phyloP scores from a whole-genome alignment of 2,888 invertebrate species.

The Biston stratarius region DNA sequence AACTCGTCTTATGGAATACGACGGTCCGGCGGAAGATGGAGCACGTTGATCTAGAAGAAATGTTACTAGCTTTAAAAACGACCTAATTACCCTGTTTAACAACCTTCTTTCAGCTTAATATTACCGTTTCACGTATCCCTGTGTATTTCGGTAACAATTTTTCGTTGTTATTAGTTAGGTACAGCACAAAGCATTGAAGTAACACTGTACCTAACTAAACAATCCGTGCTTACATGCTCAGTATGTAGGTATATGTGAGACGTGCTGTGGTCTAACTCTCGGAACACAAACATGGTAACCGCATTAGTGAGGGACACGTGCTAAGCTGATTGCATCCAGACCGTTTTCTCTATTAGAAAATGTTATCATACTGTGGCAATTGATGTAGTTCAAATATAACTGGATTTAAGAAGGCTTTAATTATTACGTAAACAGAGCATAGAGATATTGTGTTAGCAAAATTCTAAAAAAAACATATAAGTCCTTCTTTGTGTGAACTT shows the following conservation, averaged over 20 bases:
- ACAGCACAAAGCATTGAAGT: neutral
- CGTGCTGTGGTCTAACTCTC: constrained; percentile 38
- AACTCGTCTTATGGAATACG: no score
- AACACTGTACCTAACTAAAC: neutral
- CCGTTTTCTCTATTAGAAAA: constrained; percentile 3
- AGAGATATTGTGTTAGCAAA: neutral
- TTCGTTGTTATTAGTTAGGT: no score
- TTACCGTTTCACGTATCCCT: no score
- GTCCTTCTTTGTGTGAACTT: neutral
- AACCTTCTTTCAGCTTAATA: no score
- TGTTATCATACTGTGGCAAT: neutral
- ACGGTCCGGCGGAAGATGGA: no score
- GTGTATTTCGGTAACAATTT: no score
- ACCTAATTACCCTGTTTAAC: no score
- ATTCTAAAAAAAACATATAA: neutral
- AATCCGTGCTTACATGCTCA: neutral
- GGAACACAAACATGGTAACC: constrained; percentile 67
- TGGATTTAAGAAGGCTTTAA: neutral
- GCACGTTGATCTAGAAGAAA: no score
- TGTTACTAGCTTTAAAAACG: no score
- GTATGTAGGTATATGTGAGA: neutral
- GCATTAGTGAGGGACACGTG: constrained; percentile 71
- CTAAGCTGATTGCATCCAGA: constrained; percentile 61
- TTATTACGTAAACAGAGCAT: neutral
- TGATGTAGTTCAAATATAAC: neutral